Base-by-base conservation (phyloP, 2,797 vertebrate genomes). In the Botia almorhae region DNA sequence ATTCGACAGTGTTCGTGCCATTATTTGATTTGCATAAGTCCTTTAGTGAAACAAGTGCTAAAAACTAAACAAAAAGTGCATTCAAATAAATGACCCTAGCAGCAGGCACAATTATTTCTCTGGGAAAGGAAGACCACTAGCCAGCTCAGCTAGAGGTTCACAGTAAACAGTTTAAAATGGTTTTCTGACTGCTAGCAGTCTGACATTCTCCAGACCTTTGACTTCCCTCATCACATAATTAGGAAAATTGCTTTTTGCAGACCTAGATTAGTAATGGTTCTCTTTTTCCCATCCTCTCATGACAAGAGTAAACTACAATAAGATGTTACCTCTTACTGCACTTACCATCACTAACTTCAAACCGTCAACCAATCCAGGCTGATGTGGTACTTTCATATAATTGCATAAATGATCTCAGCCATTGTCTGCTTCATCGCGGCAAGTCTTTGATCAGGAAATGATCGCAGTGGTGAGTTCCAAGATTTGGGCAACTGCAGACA, bases 301-400 rank as follows among this genome's bases (percentile, higher is more conserved):
- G 94, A 95, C 43, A 93, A 93, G 93, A 94, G 91, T 92, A 95
- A 96, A 96, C 94, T 95, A 93, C 94, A 95, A 93, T 93, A 95
- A 95, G 93, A 96, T 94, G 92, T 95, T 92, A 90, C 90, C 93
- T 94, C 95, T 95, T 95, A 92, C 91, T 94, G 91, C 92, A 93
- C 90, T 91, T 91, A 89, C 88, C 91, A 86, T 91, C 90, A 90
- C 91, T 93, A 91, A 92, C 90, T 79, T 83, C 94, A 93, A 93
- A 92, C 92, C 90, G 90, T 90, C 89, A 80, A 74, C 91, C 90
- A 91, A 76, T 64, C 83, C 84, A 87, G 88, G 79, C 85, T 80
- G 89, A 87, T 89, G 87, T 68, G 85, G 84, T 86, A 61, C 16
- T 55, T 75, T 90, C 87, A 84, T 91, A 89, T 94, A 94, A 94